Evolutionary conservation across 2,888 invertebrate species (phyloP).

Genomic region (Acheta domesticus): DNA sequence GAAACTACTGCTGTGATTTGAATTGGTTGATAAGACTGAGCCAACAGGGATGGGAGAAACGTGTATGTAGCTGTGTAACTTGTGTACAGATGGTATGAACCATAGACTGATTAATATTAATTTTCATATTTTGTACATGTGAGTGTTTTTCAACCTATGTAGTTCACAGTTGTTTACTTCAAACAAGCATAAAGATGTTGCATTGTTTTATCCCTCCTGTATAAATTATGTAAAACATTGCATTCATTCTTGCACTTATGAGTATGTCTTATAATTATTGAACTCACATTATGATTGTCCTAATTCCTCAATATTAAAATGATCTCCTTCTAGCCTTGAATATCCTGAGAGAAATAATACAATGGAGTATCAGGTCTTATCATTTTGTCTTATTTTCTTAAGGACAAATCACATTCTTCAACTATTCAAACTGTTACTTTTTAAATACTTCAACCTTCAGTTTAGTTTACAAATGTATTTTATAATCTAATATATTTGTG

Average conservation of each 20-base stretch:
- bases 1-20: neutral
- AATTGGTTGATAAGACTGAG: neutral
- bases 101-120: neutral
- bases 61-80: neutral
- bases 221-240: neutral
- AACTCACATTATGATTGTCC: too few relatives aligned
- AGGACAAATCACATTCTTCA: too few relatives aligned
- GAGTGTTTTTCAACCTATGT: slow-evolving; percentile 4
- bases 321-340: too few relatives aligned
- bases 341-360: too few relatives aligned
- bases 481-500: too few relatives aligned
- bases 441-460: too few relatives aligned
- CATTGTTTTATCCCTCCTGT: neutral
- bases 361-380: too few relatives aligned
- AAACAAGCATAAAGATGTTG: neutral
- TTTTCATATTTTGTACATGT: neutral
- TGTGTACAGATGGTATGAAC: slow-evolving; percentile 11
- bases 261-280: neutral
- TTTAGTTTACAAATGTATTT: too few relatives aligned
- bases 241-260: neutral
- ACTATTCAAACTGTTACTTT: too few relatives aligned
- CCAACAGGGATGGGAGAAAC: neutral
- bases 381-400: too few relatives aligned
- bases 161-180: neutral
- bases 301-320: too few relatives aligned